Percentiles rank a stretch among this genome's conserved stretches.
phyloP scores from a whole-genome alignment of 1,140 invertebrate species.

The Apis laboriosa region DNA sequence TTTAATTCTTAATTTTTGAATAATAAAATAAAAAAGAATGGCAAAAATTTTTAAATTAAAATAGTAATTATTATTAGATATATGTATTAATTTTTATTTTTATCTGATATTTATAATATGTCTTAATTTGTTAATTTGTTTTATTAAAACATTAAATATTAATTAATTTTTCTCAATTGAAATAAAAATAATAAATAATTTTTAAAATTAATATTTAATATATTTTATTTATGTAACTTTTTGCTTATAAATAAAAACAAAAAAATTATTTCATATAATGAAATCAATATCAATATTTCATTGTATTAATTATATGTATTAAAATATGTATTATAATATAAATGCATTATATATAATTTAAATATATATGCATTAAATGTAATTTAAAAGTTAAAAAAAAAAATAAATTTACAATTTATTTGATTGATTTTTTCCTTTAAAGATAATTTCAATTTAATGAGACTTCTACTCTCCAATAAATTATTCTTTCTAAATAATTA shows the following conservation, averaged over 20 bases:
- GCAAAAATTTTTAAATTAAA: not conserved
- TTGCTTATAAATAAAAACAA: conserved; percentile 21
- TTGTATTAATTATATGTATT: not conserved
- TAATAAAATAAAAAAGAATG: not conserved
- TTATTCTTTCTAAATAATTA: not conserved
- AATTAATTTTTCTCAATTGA: not conserved
- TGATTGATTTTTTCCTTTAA: not conserved
- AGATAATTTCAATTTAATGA: not conserved
- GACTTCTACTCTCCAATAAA: conserved; percentile 35
- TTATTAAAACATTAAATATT: conserved; percentile 10
- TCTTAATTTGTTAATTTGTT: conserved; percentile 14
- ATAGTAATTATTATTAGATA: conserved; percentile 7
- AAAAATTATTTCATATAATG: not conserved
- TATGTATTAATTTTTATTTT: conserved; percentile 23
- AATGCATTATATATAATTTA: too few relatives aligned
- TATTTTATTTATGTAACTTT: not conserved
- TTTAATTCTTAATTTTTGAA: too few relatives aligned
- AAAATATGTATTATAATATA: too few relatives aligned
- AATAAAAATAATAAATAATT: conserved; percentile 37
- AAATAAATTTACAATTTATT: conserved; percentile 2
- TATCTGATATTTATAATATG: conserved; percentile 19
- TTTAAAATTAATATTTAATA: conserved; percentile 34
- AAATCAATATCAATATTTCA: not conserved
- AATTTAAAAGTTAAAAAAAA: not conserved
- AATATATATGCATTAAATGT: too few relatives aligned